Conservation (phyloP, 2,797 vertebrate species). For the Smutsia gigantea region DNA sequence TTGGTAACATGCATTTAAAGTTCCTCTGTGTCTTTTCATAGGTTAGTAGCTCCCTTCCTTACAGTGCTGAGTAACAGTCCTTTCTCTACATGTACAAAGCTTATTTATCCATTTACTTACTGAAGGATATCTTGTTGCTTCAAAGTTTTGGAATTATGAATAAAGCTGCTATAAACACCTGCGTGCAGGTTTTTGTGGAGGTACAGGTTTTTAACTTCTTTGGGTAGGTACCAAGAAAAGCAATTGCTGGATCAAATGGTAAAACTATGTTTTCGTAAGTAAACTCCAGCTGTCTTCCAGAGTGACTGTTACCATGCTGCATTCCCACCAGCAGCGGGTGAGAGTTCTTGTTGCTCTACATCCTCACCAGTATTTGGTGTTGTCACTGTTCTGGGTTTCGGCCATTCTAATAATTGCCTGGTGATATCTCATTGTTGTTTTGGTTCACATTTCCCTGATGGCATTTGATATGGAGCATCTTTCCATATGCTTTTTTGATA, state of each 20-base stretch:
- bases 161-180: neutral
- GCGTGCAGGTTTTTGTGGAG: neutral
- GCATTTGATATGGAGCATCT: neutral
- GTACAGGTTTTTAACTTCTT: neutral
- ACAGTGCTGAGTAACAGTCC: neutral
- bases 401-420: neutral
- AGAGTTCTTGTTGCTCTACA: fast-evolving
- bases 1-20: neutral
- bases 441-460: too few species aligned
- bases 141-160: neutral
- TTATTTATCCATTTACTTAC: neutral
- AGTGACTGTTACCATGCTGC: neutral
- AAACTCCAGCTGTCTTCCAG: neutral
- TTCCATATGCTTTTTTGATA: neutral
- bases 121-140: neutral
- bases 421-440: fast-evolving
- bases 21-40: neutral
- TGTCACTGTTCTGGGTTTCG: neutral
- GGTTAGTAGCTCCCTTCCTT: neutral
- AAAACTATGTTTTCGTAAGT: neutral
- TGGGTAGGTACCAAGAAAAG: neutral
- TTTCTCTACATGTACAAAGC: too few species aligned
- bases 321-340: fast-evolving
- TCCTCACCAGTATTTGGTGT: fast-evolving
- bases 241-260: neutral